Percentiles rank a stretch among this genome's conserved stretches.
These are phyloP conservation scores for Diuraphis noxia DNA, from an alignment of 1,140 invertebrate genomes.

Conservation along the genomic window DNA sequence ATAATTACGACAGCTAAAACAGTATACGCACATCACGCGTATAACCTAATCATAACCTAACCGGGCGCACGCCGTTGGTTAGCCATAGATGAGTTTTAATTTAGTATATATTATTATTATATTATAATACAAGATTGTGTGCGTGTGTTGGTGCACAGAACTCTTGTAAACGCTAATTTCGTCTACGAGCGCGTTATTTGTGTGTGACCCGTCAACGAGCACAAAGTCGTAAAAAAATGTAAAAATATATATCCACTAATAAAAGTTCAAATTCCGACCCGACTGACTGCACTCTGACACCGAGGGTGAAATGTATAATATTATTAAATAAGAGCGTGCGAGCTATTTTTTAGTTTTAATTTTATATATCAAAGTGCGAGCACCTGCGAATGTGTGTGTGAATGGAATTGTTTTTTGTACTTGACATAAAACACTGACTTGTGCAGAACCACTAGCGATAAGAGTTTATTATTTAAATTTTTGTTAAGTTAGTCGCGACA, in stretches of 20 bases:
- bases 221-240: not conserved
- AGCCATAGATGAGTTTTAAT: not conserved
- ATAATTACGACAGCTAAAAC: not conserved
- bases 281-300: not conserved
- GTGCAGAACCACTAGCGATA: not conserved
- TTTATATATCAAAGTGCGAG: not conserved
- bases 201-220: not conserved
- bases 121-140: not conserved
- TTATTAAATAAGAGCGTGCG: not conserved
- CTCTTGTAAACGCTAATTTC: not conserved
- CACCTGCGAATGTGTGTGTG: not conserved
- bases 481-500: not conserved
- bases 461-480: constrained; percentile 23
- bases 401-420: constrained; percentile 17
- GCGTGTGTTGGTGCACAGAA: not conserved
- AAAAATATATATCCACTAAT: not conserved
- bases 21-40: too few species aligned
- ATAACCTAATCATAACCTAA: too few species aligned
- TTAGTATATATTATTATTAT: not conserved
- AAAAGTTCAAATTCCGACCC: not conserved
- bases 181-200: not conserved
- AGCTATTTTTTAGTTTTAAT: constrained; percentile 14
- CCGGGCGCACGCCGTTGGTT: too few species aligned
- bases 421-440: not conserved
- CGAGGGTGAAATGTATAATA: not conserved